Conservation (phyloP, 1,140 invertebrate species). For the Lepidurus couesii region DNA sequence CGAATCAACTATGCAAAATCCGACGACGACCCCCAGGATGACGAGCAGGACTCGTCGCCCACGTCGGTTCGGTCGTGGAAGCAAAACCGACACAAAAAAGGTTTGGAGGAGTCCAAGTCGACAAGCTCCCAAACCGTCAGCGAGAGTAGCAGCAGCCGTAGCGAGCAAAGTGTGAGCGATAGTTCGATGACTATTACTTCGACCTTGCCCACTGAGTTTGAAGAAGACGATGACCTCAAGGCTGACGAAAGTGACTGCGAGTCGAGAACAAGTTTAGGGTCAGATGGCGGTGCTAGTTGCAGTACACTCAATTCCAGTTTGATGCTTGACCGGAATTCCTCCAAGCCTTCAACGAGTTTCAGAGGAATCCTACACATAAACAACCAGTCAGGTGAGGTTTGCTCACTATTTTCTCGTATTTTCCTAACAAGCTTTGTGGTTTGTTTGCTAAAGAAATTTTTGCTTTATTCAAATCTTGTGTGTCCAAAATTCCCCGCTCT, state of each 20-base stretch:
- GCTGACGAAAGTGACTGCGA: neutral
- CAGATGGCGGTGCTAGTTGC: neutral
- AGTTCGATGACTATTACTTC: constrained; percentile 1
- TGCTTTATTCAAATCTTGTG: neutral
- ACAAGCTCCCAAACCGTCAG: neutral
- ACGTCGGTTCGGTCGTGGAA: constrained; percentile 5
- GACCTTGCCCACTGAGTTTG: neutral
- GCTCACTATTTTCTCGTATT: neutral
- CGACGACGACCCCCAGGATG: neutral
- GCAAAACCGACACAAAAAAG: neutral
- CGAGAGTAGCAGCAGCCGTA: neutral
- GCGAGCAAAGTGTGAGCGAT: constrained; percentile 1
- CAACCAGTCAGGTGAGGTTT: neutral
- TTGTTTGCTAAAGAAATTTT: neutral
- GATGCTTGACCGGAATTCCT: neutral
- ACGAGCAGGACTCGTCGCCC: neutral
- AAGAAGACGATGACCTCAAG: neutral
- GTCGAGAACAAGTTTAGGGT: neutral
- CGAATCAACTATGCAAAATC: neutral
- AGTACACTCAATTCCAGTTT: constrained; percentile 12
- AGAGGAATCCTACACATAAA: neutral
- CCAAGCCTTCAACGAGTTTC: neutral
- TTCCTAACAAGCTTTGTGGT: neutral
- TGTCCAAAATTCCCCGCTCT: too few species aligned
- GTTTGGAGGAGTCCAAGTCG: neutral